Evolutionary conservation across 2,113 vertebrate species (phyloP).

Genomic region (Promerops cafer): DNA sequence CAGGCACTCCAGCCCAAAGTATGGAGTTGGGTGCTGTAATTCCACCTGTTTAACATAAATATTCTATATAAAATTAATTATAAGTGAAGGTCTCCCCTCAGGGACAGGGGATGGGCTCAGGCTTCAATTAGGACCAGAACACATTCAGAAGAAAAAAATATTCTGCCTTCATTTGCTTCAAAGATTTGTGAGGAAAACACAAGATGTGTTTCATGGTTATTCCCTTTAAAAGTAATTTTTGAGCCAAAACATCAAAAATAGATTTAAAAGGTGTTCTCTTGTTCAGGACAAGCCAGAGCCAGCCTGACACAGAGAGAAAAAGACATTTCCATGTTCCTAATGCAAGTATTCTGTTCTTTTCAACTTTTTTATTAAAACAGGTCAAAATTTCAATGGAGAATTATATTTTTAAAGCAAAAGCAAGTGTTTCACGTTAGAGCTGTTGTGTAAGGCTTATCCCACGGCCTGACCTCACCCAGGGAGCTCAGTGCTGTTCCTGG

Average conservation of each 20-base stretch:
- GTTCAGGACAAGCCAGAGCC: not conserved
- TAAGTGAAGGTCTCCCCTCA: not conserved
- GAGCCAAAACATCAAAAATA: not conserved
- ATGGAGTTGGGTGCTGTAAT: not conserved
- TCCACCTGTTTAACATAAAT: not conserved
- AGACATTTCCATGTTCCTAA: not conserved
- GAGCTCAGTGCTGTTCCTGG: not conserved
- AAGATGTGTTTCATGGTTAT: not conserved
- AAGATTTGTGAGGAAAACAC: not conserved
- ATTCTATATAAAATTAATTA: not conserved
- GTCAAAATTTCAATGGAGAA: not conserved
- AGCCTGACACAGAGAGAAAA: not conserved
- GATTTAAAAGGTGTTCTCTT: not conserved
- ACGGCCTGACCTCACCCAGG: not conserved
- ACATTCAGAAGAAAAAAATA: not conserved
- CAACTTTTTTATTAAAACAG: not conserved
- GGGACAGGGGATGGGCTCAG: not conserved
- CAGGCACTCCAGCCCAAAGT: not conserved
- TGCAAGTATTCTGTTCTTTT: not conserved
- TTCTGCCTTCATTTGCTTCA: not conserved
- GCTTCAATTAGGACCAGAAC: not conserved
- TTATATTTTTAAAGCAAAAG: not conserved
- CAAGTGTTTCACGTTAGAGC: fast-evolving
- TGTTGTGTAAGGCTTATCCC: not conserved
- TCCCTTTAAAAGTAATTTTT: not conserved